Conservation (phyloP, 2,113 vertebrate genomes). For the Daphoenositta chrysoptera region DNA sequence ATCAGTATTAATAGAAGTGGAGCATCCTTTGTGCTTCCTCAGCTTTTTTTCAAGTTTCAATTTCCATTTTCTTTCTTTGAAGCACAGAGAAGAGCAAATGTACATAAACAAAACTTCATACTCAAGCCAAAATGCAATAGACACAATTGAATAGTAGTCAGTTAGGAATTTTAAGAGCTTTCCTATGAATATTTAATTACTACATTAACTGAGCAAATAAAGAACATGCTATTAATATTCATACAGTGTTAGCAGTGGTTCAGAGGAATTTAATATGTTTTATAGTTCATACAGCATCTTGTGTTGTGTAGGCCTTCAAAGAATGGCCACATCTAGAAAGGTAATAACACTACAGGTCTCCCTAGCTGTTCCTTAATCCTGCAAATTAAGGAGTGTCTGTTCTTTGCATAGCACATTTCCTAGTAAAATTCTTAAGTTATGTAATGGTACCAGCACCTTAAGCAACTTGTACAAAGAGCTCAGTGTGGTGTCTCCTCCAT, state of each 20-base stretch:
- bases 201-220: conserved; percentile 40
- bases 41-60: neutral
- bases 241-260: neutral
- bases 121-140: neutral
- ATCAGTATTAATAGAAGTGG: neutral
- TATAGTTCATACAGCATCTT: neutral
- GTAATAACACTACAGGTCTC: neutral
- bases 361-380: neutral
- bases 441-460: neutral
- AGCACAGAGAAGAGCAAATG: neutral
- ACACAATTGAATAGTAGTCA: neutral
- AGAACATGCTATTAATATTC: conserved; percentile 36
- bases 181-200: conserved; percentile 50
- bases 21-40: conserved; percentile 4
- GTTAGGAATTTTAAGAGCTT: conserved; percentile 13
- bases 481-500: neutral
- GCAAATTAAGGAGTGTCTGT: neutral
- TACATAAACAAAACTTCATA: neutral
- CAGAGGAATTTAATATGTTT: conserved; percentile 4
- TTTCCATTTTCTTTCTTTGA: conserved; percentile 39
- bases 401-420: neutral
- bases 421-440: neutral
- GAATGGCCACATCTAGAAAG: neutral
- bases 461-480: neutral
- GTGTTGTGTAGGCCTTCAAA: neutral